Evolutionary conservation across 2,888 invertebrate species (phyloP).

Genomic region (Glaucopsyche alexis): DNA sequence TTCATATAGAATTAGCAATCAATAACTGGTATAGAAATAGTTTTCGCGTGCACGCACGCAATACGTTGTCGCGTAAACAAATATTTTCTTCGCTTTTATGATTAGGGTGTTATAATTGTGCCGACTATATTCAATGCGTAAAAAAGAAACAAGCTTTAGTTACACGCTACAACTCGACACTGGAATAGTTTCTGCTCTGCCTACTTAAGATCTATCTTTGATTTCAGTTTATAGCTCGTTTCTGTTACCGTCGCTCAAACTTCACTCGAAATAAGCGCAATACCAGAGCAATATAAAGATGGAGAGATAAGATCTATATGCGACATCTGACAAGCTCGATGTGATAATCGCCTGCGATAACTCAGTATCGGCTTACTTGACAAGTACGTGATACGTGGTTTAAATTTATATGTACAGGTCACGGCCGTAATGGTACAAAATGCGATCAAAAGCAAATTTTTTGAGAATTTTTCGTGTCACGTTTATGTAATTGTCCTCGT

Average conservation of each 20-base stretch:
- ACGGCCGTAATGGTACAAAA: conserved; percentile 31
- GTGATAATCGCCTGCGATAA: conserved; percentile 9
- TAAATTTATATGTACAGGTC: conserved; percentile 25
- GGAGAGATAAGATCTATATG: background rate
- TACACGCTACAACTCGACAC: background rate
- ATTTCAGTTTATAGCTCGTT: background rate
- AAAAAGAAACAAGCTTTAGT: background rate
- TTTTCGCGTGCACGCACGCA: conserved; percentile 78
- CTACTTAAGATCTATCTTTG: too few relatives aligned
- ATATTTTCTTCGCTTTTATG: conserved; percentile 74
- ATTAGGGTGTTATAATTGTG: conserved; percentile 44
- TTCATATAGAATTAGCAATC: conserved; percentile 78
- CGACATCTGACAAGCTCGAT: background rate
- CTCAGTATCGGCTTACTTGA: conserved; percentile 28
- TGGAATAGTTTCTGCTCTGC: background rate
- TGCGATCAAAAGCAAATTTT: conserved; percentile 51
- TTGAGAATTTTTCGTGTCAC: conserved; percentile 68
- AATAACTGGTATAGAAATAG: conserved; percentile 76
- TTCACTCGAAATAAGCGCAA: background rate
- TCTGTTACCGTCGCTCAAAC: background rate
- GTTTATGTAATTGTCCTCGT: conserved; percentile 70
- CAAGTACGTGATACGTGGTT: conserved; percentile 21
- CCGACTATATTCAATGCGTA: background rate
- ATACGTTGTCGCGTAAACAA: conserved; percentile 77
- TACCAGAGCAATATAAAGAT: conserved; percentile 9